phyloP scores from a whole-genome alignment of 30 jellyfish, hydroid and myxozoan species.

The Chironex yamaguchii region DNA sequence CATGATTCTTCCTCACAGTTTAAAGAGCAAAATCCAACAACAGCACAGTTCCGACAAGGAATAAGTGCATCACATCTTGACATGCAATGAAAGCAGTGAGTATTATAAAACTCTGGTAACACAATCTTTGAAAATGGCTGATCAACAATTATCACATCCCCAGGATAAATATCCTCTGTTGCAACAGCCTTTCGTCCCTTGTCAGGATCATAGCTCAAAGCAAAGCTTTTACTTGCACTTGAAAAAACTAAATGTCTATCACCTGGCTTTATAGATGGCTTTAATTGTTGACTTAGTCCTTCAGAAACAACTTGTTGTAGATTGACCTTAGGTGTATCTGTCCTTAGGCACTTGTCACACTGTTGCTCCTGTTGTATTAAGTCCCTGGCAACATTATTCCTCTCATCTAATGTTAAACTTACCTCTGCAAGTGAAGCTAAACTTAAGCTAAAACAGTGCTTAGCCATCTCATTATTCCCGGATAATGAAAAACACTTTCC shows the following conservation, averaged over 20 bases:
- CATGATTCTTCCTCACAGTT: slow-evolving; percentile 62
- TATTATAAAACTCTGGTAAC: slow-evolving; percentile 53
- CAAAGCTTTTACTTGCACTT: slow-evolving; percentile 77
- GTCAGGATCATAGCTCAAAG: background rate
- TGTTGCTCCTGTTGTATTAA: background rate
- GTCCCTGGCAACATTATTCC: slow-evolving; percentile 36
- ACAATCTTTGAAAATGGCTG: slow-evolving; percentile 73
- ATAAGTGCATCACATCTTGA: slow-evolving; percentile 53
- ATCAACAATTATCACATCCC: slow-evolving; percentile 84
- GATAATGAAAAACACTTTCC: slow-evolving; percentile 56
- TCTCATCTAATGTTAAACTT: slow-evolving; percentile 47
- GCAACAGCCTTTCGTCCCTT: slow-evolving; percentile 89
- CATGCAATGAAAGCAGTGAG: slow-evolving; percentile 85
- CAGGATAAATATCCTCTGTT: slow-evolving; percentile 76
- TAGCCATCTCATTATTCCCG: slow-evolving; percentile 20
- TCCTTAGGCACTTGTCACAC: background rate
- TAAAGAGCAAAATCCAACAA: slow-evolving; percentile 69
- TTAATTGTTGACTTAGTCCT: background rate
- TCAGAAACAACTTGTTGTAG: background rate
- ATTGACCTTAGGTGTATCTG: background rate
- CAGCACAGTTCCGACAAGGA: slow-evolving; percentile 74
- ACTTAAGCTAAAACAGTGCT: slow-evolving; percentile 36
- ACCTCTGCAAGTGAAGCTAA: slow-evolving; percentile 30
- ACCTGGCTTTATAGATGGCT: slow-evolving; percentile 31
- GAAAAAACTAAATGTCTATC: slow-evolving; percentile 55